phyloP scores from a whole-genome alignment of 2,797 vertebrate genomes.

The Botia kubotai region DNA sequence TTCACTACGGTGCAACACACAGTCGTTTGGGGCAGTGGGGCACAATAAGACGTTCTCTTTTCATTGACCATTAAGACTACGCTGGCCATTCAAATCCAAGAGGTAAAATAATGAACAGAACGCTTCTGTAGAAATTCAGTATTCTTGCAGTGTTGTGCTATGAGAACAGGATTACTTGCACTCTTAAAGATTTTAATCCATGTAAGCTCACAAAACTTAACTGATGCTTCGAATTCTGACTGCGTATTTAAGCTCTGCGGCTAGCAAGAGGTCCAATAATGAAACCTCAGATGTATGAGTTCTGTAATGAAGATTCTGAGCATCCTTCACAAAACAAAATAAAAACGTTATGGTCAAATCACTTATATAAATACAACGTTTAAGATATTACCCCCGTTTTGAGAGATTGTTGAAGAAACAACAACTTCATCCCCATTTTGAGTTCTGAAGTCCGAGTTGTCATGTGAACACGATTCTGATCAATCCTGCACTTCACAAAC shows the following conservation, averaged over 20 bases:
- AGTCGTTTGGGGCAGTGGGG: background rate
- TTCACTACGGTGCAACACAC: constrained; percentile 31
- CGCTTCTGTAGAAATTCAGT: constrained; percentile 17
- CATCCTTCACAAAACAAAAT: constrained; percentile 35
- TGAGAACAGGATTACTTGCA: background rate
- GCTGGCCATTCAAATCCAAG: constrained; percentile 5
- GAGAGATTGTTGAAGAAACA: background rate
- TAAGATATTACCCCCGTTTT: constrained; percentile 41
- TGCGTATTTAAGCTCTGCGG: constrained; percentile 11
- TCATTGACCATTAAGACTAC: constrained; percentile 20
- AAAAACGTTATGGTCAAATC: constrained; percentile 61
- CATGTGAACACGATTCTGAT: constrained; percentile 26
- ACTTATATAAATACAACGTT: constrained; percentile 74
- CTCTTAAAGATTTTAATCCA: too few relatives aligned
- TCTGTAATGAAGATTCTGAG: constrained; percentile 36
- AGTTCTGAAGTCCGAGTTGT: constrained; percentile 6
- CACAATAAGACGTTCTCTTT: constrained; percentile 8
- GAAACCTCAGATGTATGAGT: constrained; percentile 36
- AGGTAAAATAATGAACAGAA: constrained; percentile 19
- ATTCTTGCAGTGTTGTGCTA: constrained; percentile 43
- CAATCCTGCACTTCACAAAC: constrained; percentile 47
- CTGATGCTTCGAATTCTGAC: background rate
- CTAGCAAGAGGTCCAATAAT: constrained; percentile 28
- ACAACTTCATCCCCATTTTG: constrained; percentile 19
- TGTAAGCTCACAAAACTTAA: constrained; percentile 8